Base-by-base conservation (phyloP, 2,797 vertebrate species). In the Eupleurogrammus muticus region DNA sequence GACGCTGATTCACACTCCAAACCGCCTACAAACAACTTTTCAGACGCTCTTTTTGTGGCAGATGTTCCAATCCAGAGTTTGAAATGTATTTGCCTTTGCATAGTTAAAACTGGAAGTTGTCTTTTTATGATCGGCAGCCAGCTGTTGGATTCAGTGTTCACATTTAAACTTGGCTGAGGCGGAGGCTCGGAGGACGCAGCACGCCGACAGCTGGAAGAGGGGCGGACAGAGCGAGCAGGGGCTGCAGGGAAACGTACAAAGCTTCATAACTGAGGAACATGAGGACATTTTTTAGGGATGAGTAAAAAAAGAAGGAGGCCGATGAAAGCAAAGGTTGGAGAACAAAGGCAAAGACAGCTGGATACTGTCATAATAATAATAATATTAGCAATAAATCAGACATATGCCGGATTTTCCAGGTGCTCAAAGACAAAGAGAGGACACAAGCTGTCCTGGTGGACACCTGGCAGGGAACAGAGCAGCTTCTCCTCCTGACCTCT, bases 401-500 rank as follows among this genome's bases (percentile, higher is more conserved):
- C 28, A 3, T 28, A 6, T 28, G 28, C 3, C 3, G 3, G 28
- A 28, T 28, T 28, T 28, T 28, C 28, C 28, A 28, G 28, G 28
- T 28, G 28, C 28, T 6, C 6, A 28, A 28, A 28, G 48, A 66
- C 36, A 61, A 4, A 46, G 19, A 51, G 59, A 63, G 36, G 55
- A 52, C 12, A 46, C 63, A 42, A 67, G n/a, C 14, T 17, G 42
- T 59, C 65, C 69, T 65, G 28, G 61, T 44, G 44, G 67, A 80
- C 50, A 68, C 66, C 63, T 66, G 77, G 47, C 61, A 57, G 55
- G 53, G 16, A 69, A 50, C 40, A 44, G 71, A 81, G 52, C 76
- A 82, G 79, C 73, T 78, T 80, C 35, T 77, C 66, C 20, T 32
- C 57, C 59, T 23, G 58, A 66, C 51, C 36, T 63, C 40, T 34